A percentile compares a stretch with the other conserved stretches of the same genome.
phyloP scores from a whole-genome alignment of 1,140 invertebrate genomes.

The Chrysomallon squamiferum region DNA sequence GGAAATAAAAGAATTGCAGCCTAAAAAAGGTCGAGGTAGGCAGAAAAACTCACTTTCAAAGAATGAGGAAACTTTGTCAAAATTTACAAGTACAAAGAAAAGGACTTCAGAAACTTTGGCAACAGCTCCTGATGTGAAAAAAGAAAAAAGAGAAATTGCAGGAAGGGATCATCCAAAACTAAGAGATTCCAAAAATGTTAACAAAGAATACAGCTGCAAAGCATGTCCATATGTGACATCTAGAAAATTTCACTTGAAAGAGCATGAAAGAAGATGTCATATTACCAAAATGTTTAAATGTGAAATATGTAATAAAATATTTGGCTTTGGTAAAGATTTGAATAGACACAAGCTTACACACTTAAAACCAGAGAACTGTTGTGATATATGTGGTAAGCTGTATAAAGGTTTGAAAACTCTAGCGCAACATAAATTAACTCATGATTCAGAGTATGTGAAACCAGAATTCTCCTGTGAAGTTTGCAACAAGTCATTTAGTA shows the following conservation, averaged over 20 bases:
- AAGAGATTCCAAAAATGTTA: not conserved
- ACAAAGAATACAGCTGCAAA: constrained; percentile 10
- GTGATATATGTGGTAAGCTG: constrained; percentile 47
- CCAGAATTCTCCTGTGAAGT: constrained; percentile 44
- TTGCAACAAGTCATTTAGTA: constrained; percentile 51
- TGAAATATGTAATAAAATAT: constrained; percentile 38
- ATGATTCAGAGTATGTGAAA: constrained; percentile 44
- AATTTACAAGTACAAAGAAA: constrained; percentile 9
- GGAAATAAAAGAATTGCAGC: not conserved
- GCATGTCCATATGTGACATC: constrained; percentile 18
- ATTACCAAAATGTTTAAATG: constrained; percentile 32
- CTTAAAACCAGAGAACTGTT: constrained; percentile 33
- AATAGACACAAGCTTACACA: constrained; percentile 35
- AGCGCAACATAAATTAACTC: constrained; percentile 37
- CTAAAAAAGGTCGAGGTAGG: not conserved
- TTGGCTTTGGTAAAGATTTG: constrained; percentile 43
- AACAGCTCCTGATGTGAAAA: not conserved
- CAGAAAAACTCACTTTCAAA: not conserved
- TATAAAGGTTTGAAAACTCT: constrained; percentile 40
- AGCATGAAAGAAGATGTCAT: constrained; percentile 27
- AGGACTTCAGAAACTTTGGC: constrained; percentile 4
- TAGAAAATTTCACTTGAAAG: constrained; percentile 12
- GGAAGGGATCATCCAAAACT: not conserved
- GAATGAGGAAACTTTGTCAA: constrained; percentile 1
- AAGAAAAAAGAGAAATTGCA: not conserved